phyloP scores from a whole-genome alignment of 2,797 vertebrate genomes.

The Enteromius paludinosus region DNA sequence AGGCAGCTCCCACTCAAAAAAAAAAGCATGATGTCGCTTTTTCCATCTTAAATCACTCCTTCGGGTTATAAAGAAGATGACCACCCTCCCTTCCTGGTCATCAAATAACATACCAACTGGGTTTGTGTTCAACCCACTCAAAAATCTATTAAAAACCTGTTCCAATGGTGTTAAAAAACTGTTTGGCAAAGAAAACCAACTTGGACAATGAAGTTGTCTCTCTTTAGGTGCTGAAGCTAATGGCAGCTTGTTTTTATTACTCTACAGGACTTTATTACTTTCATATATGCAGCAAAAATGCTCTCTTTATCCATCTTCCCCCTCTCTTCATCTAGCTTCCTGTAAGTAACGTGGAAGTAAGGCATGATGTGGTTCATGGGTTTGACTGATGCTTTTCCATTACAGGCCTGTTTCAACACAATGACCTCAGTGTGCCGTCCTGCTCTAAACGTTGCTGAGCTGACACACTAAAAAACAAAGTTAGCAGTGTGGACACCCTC shows the following conservation, averaged over 20 bases:
- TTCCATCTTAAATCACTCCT: conserved; percentile 31
- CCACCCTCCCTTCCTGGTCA: not conserved
- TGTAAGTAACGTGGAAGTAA: conserved; percentile 2
- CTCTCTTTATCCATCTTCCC: not conserved
- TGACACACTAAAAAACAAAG: conserved; percentile 71
- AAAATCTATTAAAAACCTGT: not conserved
- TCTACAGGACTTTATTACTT: conserved; percentile 20
- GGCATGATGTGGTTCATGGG: not conserved
- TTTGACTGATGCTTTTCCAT: conserved; percentile 44
- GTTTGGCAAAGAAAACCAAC: not conserved
- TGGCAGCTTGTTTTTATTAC: not conserved
- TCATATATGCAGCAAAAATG: not conserved
- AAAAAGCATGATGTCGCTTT: conserved; percentile 43
- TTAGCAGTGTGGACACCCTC: conserved; percentile 68
- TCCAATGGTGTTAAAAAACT: not conserved
- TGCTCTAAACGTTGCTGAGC: conserved; percentile 60
- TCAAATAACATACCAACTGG: not conserved
- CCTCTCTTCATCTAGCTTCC: not conserved
- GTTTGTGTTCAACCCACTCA: not conserved
- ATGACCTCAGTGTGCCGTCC: conserved; percentile 70
- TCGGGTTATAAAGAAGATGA: not conserved
- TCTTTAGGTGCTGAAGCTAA: not conserved
- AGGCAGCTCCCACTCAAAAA: conserved; percentile 34
- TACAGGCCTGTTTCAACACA: conserved; percentile 58
- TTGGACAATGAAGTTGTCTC: not conserved